phyloP scores from a whole-genome alignment of 2,797 vertebrate species.

The Dermochelys coriacea region DNA sequence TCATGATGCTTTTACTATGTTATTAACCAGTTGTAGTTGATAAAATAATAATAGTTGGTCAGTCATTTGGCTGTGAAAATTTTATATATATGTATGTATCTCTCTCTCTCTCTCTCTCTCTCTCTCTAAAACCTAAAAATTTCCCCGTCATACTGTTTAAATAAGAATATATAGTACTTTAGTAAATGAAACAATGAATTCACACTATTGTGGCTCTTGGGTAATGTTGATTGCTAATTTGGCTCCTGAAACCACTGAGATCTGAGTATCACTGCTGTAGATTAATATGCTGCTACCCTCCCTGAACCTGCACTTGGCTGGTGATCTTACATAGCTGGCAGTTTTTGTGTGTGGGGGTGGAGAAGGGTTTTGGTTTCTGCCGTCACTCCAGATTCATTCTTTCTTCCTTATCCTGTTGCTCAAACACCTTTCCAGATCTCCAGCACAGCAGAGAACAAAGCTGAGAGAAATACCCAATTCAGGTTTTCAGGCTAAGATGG shows the following conservation, averaged over 20 bases:
- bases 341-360: not conserved
- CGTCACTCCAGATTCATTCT: not conserved
- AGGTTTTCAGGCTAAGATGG: fast-evolving
- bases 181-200: too few relatives aligned
- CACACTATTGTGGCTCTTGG: too few relatives aligned
- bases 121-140: not conserved
- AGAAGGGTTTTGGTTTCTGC: not conserved
- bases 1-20: not conserved
- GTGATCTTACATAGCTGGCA: not conserved
- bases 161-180: not conserved
- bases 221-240: not conserved
- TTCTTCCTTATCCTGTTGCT: not conserved
- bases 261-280: not conserved
- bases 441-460: not conserved
- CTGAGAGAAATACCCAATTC: fast-evolving
- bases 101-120: too few relatives aligned
- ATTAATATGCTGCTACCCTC: not conserved
- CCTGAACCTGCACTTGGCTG: not conserved
- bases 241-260: not conserved
- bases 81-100: too few relatives aligned
- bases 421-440: not conserved
- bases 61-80: not conserved
- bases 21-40: not conserved
- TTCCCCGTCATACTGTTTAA: not conserved
- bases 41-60: not conserved